Evolutionary conservation across 2,797 vertebrate species (phyloP), one percentile per base, ranked within the genome.

Genomic region (Manis crassicaudata): DNA sequence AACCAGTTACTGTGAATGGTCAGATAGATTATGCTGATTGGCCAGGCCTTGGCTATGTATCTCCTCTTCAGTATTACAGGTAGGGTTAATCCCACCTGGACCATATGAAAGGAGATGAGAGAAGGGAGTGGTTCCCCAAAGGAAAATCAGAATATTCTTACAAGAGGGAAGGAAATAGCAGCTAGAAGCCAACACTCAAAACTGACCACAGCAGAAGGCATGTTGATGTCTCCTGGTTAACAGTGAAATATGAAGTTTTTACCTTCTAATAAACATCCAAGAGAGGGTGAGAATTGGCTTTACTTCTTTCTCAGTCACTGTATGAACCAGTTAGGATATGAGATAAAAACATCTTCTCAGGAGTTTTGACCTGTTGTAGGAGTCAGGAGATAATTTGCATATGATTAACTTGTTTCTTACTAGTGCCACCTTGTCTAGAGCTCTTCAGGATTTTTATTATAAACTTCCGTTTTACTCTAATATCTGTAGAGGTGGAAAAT

Each of bases 311-410:
- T 81, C 37, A 50, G 70, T 73, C 17, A 35, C 40, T 96, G 56
- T 68, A 80, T 85, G 43, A 79, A 18, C 9, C 14, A 90, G 6
- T 96, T 60, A 82, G 65, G 76, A 35, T 77, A 94, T 68, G 60
- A 93, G 90, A 84, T 89, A 84, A 88, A 94, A 96, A 95, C 72
- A 60, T 35, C 40, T 90, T 84, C 52, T 43, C 56, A 92, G 43
- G 73, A 93, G 43, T 75, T 96, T 96, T 96, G 90, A 25, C 70
- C 84, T 93, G 94, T 72, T 94, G 94, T 84, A 68, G 4, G 10
- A 96, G 85, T 65, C n/a, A 23, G 6, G 20, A 70, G 50, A 67
- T 67, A 91, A 96, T 97, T 93, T 63, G 52, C 88, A 67, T 93
- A 82, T 52, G 68, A 35, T 90, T 90, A 68, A 89, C 20, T 87